These are phyloP conservation scores for Calosoma granatense DNA, from an alignment of 1,140 invertebrate species.

Conservation along the genomic window DNA sequence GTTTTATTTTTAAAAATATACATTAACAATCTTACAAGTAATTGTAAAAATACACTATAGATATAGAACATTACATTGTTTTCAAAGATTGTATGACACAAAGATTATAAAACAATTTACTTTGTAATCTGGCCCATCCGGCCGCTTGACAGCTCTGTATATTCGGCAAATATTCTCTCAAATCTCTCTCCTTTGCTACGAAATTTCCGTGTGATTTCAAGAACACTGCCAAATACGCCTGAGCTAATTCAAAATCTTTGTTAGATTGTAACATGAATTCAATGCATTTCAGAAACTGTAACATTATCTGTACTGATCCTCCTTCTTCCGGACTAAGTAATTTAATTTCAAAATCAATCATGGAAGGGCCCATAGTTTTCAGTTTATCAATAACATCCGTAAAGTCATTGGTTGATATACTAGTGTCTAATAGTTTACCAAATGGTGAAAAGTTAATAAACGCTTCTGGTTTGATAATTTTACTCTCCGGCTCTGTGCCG, in stretches of 20 bases:
- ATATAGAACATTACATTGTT: no score
- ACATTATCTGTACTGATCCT: constrained; percentile 56
- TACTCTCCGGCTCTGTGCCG: constrained; percentile 34
- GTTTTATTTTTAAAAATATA: no score
- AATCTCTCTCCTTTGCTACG: constrained; percentile 44
- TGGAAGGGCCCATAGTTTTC: constrained; percentile 73
- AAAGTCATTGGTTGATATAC: constrained; percentile 39
- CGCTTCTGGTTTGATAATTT: constrained; percentile 42
- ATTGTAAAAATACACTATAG: no score
- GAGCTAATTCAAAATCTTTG: constrained; percentile 81
- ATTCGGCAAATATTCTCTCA: constrained; percentile 46
- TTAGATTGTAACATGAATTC: constrained; percentile 61
- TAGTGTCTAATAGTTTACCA: constrained; percentile 45
- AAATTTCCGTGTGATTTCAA: constrained; percentile 70
- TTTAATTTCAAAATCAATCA: constrained; percentile 84
- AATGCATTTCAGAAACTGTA: constrained; percentile 72
- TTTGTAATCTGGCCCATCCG: constrained; percentile 58
- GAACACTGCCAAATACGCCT: constrained; percentile 87
- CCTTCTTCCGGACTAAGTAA: constrained; percentile 62
- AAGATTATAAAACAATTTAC: constrained; percentile 63
- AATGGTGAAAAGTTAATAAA: constrained; percentile 56
- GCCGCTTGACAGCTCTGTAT: constrained; percentile 47
- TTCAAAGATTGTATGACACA: constrained; percentile 66
- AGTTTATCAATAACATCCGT: constrained; percentile 55
- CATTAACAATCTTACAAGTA: no score